Evolutionary conservation across 2,888 invertebrate genomes (phyloP).

Genomic region (Drosophila atripex): DNA sequence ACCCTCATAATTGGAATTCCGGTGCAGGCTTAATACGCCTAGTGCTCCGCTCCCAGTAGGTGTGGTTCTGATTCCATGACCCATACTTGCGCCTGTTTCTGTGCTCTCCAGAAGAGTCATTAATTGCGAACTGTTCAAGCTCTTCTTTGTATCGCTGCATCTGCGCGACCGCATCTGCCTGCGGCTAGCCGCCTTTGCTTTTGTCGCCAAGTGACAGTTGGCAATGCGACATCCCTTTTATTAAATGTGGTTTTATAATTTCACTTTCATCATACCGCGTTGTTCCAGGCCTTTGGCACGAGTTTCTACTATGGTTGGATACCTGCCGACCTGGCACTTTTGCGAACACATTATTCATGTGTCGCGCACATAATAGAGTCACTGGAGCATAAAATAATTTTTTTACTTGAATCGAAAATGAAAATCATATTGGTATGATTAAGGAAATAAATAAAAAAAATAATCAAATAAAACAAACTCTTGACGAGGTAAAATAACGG

Average conservation of each 20-base stretch:
- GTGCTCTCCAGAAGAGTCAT: constrained; percentile 9
- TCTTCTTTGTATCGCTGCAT: constrained; percentile 4
- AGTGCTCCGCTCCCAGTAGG: constrained; percentile 2
- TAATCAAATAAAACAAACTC: too few species aligned
- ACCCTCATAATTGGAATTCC: constrained; percentile 24
- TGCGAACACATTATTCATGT: neutral
- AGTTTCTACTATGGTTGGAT: neutral
- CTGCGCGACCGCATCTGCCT: constrained; percentile 8
- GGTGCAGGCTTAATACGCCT: neutral
- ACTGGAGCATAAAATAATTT: neutral
- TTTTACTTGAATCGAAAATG: neutral
- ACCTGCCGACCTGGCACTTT: constrained; percentile 3
- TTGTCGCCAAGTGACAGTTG: constrained; percentile 45
- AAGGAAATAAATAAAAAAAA: neutral
- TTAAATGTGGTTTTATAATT: constrained; percentile 54
- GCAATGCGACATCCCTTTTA: constrained; percentile 53
- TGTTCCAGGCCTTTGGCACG: constrained; percentile 3
- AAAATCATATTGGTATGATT: neutral
- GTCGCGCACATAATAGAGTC: neutral
- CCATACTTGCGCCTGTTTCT: constrained; percentile 1
- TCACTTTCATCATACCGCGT: constrained; percentile 24
- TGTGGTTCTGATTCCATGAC: constrained; percentile 14
- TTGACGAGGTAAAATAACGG: too few species aligned
- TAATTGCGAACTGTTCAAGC: constrained; percentile 11
- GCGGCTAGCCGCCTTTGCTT: constrained; percentile 13